phyloP scores from a whole-genome alignment of 2,888 invertebrate genomes.

The Drosophila helvetica region DNA sequence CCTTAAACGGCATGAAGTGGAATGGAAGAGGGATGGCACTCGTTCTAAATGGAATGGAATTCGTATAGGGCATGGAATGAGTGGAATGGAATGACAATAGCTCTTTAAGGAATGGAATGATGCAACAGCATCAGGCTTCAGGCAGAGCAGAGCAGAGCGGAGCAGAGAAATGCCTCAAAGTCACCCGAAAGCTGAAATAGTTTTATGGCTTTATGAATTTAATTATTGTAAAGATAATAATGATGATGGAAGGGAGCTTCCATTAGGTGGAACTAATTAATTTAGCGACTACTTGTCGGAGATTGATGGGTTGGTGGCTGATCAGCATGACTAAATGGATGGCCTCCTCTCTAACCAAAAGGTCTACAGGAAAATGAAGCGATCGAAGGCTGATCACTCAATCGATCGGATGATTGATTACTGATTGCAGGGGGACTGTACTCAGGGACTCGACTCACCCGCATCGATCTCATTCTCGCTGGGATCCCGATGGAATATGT shows the following conservation, averaged over 20 bases:
- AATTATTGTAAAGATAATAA: slow-evolving; percentile 9
- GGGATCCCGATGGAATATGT: slow-evolving; percentile 83
- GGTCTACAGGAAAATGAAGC: slow-evolving; percentile 5
- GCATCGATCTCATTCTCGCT: slow-evolving; percentile 82
- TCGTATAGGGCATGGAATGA: slow-evolving; percentile 14
- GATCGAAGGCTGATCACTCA: slow-evolving; percentile 26
- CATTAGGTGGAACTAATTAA: slow-evolving; percentile 25
- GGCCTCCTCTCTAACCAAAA: slow-evolving; percentile 18
- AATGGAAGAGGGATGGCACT: too few species aligned
- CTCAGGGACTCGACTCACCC: slow-evolving; percentile 68
- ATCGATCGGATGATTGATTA: slow-evolving; percentile 42
- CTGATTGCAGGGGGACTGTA: neutral
- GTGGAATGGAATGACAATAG: slow-evolving; percentile 16
- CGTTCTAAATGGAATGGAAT: neutral
- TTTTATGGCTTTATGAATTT: slow-evolving; percentile 15
- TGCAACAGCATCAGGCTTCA: slow-evolving; percentile 16
- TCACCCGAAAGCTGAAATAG: slow-evolving; percentile 1
- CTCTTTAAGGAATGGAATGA: slow-evolving; percentile 14
- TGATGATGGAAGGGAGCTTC: slow-evolving; percentile 10
- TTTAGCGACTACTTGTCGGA: slow-evolving; percentile 18
- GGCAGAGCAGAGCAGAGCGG: neutral
- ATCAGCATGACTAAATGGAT: slow-evolving; percentile 24
- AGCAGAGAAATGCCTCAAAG: neutral
- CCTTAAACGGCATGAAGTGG: neutral
- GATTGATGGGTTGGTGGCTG: slow-evolving; percentile 35